Conservation (phyloP, 2,888 invertebrate genomes). For the Dicyrtoma fusca region DNA sequence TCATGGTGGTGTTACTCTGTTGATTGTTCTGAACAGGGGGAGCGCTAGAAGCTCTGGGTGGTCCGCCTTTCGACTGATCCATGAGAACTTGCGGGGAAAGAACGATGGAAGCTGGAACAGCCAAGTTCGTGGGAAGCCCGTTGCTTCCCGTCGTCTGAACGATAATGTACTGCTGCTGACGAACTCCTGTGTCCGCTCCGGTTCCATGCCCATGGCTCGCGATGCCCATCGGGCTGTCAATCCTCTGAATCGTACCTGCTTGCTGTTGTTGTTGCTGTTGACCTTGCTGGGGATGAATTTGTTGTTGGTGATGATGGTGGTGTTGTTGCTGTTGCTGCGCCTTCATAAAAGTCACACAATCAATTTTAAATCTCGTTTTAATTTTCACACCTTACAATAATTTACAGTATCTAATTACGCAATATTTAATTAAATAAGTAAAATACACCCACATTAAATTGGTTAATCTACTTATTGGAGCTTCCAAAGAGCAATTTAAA, state of each 20-base stretch:
- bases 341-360: not conserved
- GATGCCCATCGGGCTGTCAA: slow-evolving; percentile 25
- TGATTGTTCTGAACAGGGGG: slow-evolving; percentile 67
- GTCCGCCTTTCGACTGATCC: slow-evolving; percentile 60
- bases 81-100: slow-evolving; percentile 52
- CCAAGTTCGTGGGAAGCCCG: slow-evolving; percentile 55
- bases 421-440: no score
- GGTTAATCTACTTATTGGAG: no score
- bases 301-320: slow-evolving; percentile 13
- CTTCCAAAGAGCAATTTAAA: no score
- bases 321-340: slow-evolving; percentile 15
- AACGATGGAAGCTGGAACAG: slow-evolving; percentile 54
- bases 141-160: slow-evolving; percentile 56
- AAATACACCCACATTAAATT: no score
- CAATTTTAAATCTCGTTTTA: no score
- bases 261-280: not conserved
- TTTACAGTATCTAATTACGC: no score
- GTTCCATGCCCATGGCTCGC: not conserved
- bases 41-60: slow-evolving; percentile 82
- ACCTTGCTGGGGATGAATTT: not conserved
- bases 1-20: slow-evolving; percentile 18
- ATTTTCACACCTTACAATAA: no score
- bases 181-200: slow-evolving; percentile 32
- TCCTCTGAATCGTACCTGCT: slow-evolving; percentile 11
- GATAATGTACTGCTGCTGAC: slow-evolving; percentile 56